phyloP scores from a whole-genome alignment of 2,797 vertebrate genomes.

The Pangasius djambal region DNA sequence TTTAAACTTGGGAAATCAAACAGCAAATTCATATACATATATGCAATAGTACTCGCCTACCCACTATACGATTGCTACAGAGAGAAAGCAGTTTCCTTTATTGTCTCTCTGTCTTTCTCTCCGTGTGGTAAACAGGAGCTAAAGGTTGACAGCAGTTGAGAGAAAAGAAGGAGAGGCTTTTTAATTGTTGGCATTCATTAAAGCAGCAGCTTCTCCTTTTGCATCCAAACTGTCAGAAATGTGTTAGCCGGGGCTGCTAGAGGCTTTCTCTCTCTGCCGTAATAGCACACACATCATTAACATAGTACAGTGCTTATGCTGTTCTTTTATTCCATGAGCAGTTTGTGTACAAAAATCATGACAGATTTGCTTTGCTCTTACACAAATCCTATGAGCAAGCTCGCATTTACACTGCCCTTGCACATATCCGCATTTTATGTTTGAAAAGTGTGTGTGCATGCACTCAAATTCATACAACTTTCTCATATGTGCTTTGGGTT shows the following conservation, averaged over 20 bases:
- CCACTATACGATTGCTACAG: conserved; percentile 68
- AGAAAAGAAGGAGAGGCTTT: conserved; percentile 51
- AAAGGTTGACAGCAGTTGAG: conserved; percentile 67
- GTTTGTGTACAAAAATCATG: conserved; percentile 12
- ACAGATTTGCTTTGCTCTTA: background rate
- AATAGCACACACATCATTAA: conserved; percentile 60
- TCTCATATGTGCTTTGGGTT: background rate
- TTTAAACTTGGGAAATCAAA: conserved; percentile 74
- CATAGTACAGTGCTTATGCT: conserved; percentile 27
- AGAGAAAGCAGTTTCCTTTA: conserved; percentile 58
- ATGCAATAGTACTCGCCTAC: conserved; percentile 56
- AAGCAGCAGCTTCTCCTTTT: conserved; percentile 68
- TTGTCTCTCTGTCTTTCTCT: background rate
- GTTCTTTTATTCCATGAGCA: conserved; percentile 16
- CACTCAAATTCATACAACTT: background rate
- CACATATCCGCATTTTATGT: background rate
- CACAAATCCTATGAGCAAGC: background rate
- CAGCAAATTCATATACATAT: conserved; percentile 39
- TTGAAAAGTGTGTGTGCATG: background rate
- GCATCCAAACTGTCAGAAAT: conserved; percentile 63
- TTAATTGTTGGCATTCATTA: conserved; percentile 73
- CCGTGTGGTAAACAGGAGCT: conserved; percentile 62
- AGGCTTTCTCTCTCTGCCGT: conserved; percentile 56
- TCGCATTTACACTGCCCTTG: background rate
- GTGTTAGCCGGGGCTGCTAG: conserved; percentile 58